These are phyloP conservation scores for Radopholus similis DNA, from an alignment of 1,140 invertebrate genomes.

Conservation along the genomic window DNA sequence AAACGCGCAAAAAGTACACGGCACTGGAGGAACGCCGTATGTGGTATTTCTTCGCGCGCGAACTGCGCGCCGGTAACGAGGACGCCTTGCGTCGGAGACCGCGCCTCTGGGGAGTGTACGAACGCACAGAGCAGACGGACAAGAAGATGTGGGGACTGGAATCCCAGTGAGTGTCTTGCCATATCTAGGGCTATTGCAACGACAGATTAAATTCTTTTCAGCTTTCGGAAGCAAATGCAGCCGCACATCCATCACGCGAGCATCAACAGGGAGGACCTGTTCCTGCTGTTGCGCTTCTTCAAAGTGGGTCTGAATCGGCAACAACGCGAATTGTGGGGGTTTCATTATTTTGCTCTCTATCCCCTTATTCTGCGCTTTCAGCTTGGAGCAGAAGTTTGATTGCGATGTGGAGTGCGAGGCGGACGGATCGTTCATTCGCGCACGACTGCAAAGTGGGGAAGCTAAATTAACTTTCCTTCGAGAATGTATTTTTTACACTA, in stretches of 20 bases:
- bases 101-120: background rate
- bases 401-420: background rate
- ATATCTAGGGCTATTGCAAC: too few species aligned
- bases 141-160: background rate
- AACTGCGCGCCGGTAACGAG: background rate
- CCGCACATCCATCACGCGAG: background rate
- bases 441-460: background rate
- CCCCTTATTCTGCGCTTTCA: too few species aligned
- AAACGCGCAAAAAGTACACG: too few species aligned
- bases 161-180: background rate
- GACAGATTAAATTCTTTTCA: too few species aligned
- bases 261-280: background rate
- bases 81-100: background rate
- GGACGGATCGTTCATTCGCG: background rate
- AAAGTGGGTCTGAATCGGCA: background rate
- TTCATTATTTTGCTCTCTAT: background rate
- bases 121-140: background rate
- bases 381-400: background rate
- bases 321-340: background rate
- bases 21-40: background rate
- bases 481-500: too few species aligned
- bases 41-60: background rate
- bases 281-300: background rate
- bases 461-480: background rate
- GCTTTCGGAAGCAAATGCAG: background rate